These are phyloP conservation scores for Amitus sp. DNA, from an alignment of 2,888 invertebrate species.

Conservation along the genomic window DNA sequence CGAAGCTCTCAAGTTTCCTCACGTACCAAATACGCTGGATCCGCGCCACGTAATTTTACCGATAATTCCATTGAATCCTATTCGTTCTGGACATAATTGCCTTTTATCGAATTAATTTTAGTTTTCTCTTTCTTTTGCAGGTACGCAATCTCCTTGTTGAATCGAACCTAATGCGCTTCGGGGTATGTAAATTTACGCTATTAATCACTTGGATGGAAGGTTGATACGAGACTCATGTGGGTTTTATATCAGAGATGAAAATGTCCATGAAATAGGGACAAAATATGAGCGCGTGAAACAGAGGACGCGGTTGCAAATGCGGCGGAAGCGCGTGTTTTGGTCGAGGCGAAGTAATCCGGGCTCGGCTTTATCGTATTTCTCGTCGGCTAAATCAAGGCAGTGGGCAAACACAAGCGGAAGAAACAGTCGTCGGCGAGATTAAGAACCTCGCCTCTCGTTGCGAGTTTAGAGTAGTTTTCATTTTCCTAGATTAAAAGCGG, in stretches of 20 bases:
- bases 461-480: slow-evolving; percentile 50
- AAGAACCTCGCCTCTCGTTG: slow-evolving; percentile 30
- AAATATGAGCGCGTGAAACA: too few relatives aligned
- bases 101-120: slow-evolving; percentile 4
- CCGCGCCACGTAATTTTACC: slow-evolving; percentile 23
- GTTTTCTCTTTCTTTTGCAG: slow-evolving; percentile 41
- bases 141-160: slow-evolving; percentile 39
- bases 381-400: slow-evolving; percentile 32
- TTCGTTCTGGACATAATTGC: slow-evolving; percentile 1
- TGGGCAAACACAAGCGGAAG: slow-evolving; percentile 31
- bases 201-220: neutral
- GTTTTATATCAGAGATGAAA: neutral
- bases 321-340: neutral
- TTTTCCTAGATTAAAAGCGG: slow-evolving; percentile 60
- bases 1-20: slow-evolving; percentile 32
- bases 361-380: slow-evolving; percentile 21
- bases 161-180: slow-evolving; percentile 23
- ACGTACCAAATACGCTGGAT: slow-evolving; percentile 24
- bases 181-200: slow-evolving; percentile 22
- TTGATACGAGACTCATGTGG: neutral
- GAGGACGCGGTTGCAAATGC: too few relatives aligned
- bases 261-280: neutral
- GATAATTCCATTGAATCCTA: slow-evolving; percentile 24
- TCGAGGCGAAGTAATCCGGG: slow-evolving; percentile 21
- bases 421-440: slow-evolving; percentile 28